Base-by-base conservation (phyloP, 1,140 invertebrate genomes). In the Galleria mellonella region DNA sequence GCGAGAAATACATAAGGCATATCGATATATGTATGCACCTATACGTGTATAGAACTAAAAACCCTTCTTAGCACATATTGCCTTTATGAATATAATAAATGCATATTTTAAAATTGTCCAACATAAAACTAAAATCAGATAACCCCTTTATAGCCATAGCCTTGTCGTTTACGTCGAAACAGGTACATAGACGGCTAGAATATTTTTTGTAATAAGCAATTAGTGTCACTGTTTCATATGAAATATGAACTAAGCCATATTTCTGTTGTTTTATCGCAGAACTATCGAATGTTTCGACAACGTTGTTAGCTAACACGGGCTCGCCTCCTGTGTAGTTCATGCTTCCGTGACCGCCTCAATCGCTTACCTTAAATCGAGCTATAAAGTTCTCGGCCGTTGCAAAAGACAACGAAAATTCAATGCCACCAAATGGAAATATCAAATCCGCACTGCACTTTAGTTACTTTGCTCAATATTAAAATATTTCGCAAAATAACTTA, bases 361-460 rank as follows among this genome's bases (percentile, higher is more conserved):
- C 62, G 48, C 57, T 55, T 44, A 55, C 47, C 23, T 57, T 49
- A 64, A 68, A 65, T 43, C 45, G 42, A 47, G 51, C 53, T 60
- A 59, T 59, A 64, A 64, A 56, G 39, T 54, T 23, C 48, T 47
- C 33, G 52, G 49, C 39, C 50, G 38, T 72, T 71, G 56, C 69
- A 61, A 65, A 63, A 72, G 40, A 37, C 44, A 56, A 63, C 42
- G 43, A 45, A 57, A 67, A 68, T 55, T 69, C 72, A 74, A 73
- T 75, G 70, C 61, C 63, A 66, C 51, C 42, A 28, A 53, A 62
- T 58, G 64, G 61, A 58, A 72, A 72, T 68, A 52, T 52, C 55
- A 23, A 57, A 49, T 51, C 45, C 51, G 56, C 42, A 54, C 47
- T 43, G 53, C 55, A 70, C 53, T 55, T 51, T 48, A 42, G 30